phyloP scores from a whole-genome alignment of 1,140 invertebrate genomes.

The Macrotrachela quadricornifera region DNA sequence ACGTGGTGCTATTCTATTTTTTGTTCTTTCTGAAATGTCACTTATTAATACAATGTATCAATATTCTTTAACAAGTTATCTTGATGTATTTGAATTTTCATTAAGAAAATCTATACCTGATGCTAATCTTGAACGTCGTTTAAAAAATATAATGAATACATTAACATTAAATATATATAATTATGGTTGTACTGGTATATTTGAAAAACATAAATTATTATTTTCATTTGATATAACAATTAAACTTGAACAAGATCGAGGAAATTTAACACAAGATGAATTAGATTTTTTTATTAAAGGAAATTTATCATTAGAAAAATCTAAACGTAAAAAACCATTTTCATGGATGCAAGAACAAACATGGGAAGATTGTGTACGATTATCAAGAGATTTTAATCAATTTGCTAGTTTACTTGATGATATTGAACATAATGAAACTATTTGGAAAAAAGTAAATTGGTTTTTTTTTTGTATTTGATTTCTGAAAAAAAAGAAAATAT shows the following conservation, averaged over 20 bases:
- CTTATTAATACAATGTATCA: slow-evolving; percentile 70
- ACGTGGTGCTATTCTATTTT: slow-evolving; percentile 64
- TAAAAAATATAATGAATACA: slow-evolving; percentile 56
- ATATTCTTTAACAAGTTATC: slow-evolving; percentile 52
- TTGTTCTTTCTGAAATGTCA: slow-evolving; percentile 62
- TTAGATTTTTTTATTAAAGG: slow-evolving; percentile 77
- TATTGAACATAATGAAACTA: slow-evolving; percentile 35
- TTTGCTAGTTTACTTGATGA: slow-evolving; percentile 46
- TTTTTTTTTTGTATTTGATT: neutral
- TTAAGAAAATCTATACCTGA: slow-evolving; percentile 54
- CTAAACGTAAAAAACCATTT: slow-evolving; percentile 41
- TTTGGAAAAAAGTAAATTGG: slow-evolving; percentile 44
- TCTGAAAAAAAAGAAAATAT: slow-evolving; percentile 7
- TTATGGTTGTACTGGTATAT: slow-evolving; percentile 70
- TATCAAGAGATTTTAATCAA: slow-evolving; percentile 44
- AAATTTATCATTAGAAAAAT: slow-evolving; percentile 49
- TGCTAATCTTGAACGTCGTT: slow-evolving; percentile 42
- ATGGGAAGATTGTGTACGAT: slow-evolving; percentile 57
- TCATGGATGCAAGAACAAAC: slow-evolving; percentile 46
- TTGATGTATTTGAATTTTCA: slow-evolving; percentile 55
- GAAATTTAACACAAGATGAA: slow-evolving; percentile 41
- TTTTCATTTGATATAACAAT: slow-evolving; percentile 71
- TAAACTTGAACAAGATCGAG: slow-evolving; percentile 48
- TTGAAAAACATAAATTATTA: slow-evolving; percentile 65
- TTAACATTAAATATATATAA: slow-evolving; percentile 64